These are phyloP conservation scores for Callithrix jacchus DNA, from an alignment of 2,113 vertebrate genomes.

Conservation along the genomic window DNA sequence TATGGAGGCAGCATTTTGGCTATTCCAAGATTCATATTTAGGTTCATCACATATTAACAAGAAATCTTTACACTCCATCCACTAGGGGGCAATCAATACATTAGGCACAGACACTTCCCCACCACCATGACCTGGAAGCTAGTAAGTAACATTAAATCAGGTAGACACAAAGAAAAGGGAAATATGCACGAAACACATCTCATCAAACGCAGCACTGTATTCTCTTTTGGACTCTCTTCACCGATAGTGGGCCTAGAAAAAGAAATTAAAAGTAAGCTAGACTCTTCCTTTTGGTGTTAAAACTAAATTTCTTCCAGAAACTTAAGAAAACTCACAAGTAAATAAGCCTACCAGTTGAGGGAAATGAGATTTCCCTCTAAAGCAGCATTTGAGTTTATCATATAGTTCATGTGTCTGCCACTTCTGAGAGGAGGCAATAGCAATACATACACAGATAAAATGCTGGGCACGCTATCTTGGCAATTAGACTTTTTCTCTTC, in stretches of 20 bases:
- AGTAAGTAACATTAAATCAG: conserved; percentile 18
- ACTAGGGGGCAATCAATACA: conserved; percentile 78
- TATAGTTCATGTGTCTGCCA: neutral
- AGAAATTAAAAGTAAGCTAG: neutral
- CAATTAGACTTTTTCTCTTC: neutral
- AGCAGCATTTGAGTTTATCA: neutral
- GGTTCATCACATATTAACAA: neutral
- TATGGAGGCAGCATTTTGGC: neutral
- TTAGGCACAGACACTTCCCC: conserved; percentile 47
- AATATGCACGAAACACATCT: neutral
- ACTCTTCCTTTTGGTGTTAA: neutral
- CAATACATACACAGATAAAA: neutral
- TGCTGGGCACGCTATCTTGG: neutral
- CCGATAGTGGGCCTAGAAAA: neutral
- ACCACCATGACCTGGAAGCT: neutral
- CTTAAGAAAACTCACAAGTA: conserved; percentile 17
- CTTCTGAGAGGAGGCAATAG: neutral
- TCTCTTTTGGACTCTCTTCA: neutral
- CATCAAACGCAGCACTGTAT: neutral
- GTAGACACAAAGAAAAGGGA: neutral
- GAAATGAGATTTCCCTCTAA: conserved; percentile 42
- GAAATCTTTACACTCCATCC: conserved; percentile 59
- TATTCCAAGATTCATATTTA: neutral
- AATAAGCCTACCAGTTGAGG: neutral
- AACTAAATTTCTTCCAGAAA: neutral